Conservation (phyloP, 2,113 vertebrate genomes). For the Rhegmatorhina hoffmannsi region DNA sequence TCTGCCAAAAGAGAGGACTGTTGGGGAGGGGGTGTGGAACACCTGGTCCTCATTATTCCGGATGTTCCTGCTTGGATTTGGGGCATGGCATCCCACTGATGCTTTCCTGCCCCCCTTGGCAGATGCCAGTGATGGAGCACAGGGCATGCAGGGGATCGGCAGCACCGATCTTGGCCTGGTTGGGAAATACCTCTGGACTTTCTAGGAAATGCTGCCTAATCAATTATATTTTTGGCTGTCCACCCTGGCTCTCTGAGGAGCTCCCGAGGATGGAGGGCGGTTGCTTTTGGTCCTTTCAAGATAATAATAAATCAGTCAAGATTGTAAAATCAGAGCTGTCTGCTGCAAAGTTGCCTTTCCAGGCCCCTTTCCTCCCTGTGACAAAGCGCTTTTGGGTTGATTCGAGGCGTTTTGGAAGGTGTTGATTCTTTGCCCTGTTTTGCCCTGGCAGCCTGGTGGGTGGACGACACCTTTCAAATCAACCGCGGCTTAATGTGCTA, state of each 20-base stretch:
- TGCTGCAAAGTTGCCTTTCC: neutral
- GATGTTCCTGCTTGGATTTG: rapidly evolving
- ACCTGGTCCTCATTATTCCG: rapidly evolving
- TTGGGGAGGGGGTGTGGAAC: neutral
- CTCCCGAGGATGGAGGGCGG: rapidly evolving
- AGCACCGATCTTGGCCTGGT: rapidly evolving
- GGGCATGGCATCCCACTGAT: neutral
- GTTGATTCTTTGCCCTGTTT: neutral
- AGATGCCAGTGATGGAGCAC: neutral
- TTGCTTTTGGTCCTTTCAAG: neutral
- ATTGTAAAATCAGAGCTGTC: neutral
- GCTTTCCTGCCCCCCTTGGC: neutral
- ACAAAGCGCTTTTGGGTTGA: neutral
- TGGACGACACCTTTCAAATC: rapidly evolving
- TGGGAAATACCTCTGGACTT: neutral
- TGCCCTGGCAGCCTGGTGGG: rapidly evolving
- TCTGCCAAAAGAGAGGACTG: neutral
- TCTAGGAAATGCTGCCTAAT: neutral
- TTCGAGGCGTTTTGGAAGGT: neutral
- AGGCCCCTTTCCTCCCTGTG: neutral
- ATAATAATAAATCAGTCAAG: neutral
- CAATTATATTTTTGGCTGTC: neutral
- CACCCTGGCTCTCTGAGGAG: rapidly evolving
- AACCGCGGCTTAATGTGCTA: neutral
- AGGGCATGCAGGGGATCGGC: rapidly evolving